Conservation (phyloP, 2,888 invertebrate species). For the Nephrotoma flavescens region DNA sequence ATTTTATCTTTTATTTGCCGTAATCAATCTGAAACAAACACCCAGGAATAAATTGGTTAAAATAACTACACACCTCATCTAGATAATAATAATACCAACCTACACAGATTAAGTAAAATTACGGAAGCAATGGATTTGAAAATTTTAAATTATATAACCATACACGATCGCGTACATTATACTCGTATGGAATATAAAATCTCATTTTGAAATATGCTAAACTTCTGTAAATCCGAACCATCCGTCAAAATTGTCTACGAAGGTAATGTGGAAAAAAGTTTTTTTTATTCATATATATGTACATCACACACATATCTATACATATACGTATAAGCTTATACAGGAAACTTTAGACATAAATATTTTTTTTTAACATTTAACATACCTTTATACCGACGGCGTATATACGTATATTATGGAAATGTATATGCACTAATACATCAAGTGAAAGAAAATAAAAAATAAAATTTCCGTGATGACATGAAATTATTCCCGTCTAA, state of each 20-base stretch:
- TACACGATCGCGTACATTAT: background rate
- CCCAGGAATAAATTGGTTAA: no score
- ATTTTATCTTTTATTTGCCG: background rate
- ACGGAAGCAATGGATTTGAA: background rate
- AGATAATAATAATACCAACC: no score
- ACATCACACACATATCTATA: background rate
- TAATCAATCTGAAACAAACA: no score
- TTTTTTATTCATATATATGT: background rate
- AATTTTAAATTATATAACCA: background rate
- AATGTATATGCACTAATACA: background rate
- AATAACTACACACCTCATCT: no score
- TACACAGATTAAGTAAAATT: background rate
- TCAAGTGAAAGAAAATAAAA: background rate
- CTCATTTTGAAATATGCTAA: background rate
- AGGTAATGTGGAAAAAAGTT: background rate
- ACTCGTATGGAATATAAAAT: background rate
- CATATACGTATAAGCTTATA: background rate
- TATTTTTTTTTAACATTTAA: background rate
- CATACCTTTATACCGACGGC: background rate
- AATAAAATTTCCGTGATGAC: background rate
- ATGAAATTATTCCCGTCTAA: background rate
- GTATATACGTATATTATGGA: background rate
- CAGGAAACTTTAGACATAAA: background rate
- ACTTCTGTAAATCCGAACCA: background rate
- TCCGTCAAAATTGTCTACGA: background rate